These are phyloP conservation scores for Aegotheles bennettii DNA, from an alignment of 2,113 vertebrate species.

Conservation along the genomic window DNA sequence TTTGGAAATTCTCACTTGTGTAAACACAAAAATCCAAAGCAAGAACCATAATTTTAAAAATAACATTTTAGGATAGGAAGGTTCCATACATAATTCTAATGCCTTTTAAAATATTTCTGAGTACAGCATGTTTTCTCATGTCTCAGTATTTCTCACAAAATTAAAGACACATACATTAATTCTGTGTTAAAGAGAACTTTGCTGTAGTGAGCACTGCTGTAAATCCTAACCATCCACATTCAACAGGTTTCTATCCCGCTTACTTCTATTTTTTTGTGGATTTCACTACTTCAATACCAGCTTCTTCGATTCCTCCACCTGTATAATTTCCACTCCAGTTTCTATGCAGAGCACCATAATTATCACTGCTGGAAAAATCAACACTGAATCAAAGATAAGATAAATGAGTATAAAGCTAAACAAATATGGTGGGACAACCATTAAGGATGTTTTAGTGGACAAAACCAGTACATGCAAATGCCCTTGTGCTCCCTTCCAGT, in stretches of 20 bases:
- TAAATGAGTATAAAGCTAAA: not conserved
- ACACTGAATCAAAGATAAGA: not conserved
- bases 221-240: conserved; percentile 53
- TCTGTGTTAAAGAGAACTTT: not conserved
- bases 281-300: conserved; percentile 54
- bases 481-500: not conserved
- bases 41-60: not conserved
- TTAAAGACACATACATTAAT: not conserved
- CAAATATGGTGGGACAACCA: not conserved
- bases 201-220: conserved; percentile 38
- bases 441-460: not conserved
- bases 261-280: conserved; percentile 13
- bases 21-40: conserved; percentile 3
- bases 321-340: conserved; percentile 38
- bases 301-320: not conserved
- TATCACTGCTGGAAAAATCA: not conserved
- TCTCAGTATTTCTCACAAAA: not conserved
- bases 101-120: not conserved
- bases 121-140: not conserved
- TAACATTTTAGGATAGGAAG: not conserved
- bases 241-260: conserved; percentile 4
- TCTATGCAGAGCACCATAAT: not conserved
- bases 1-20: conserved; percentile 43
- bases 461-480: not conserved
- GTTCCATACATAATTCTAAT: not conserved